Conservation (phyloP, 2,797 vertebrate species). For the Malurus leucopterus region DNA sequence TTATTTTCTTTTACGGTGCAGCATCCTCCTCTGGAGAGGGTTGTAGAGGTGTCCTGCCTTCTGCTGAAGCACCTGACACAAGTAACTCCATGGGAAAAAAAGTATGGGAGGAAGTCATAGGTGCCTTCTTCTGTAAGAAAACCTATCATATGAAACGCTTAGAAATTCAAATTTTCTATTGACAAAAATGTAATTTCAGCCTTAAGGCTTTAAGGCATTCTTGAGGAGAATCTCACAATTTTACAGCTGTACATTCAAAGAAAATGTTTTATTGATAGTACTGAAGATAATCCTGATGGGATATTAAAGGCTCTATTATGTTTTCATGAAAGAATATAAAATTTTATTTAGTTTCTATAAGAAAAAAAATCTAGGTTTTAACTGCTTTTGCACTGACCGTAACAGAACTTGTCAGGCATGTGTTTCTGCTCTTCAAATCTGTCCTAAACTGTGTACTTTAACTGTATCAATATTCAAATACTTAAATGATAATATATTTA, state of each 20-base stretch:
- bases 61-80: not conserved
- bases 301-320: not conserved
- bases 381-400: not conserved
- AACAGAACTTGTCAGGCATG: not conserved
- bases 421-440: not conserved
- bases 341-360: not conserved
- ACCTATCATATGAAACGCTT: not conserved
- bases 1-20: not conserved
- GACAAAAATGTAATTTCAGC: not conserved
- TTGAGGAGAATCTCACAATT: not conserved
- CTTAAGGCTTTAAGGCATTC: not conserved
- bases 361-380: not conserved
- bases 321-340: not conserved
- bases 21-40: not conserved
- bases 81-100: not conserved
- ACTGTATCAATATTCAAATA: not conserved
- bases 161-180: not conserved
- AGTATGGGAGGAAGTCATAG: not conserved
- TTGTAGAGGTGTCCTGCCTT: not conserved
- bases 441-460: not conserved
- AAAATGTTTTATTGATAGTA: not conserved
- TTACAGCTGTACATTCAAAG: not conserved
- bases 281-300: not conserved
- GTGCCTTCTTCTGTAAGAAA: not conserved
- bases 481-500: not conserved